Evolutionary conservation across 2,888 invertebrate species (phyloP).

Genomic region (Drosophila subsilvestris): DNA sequence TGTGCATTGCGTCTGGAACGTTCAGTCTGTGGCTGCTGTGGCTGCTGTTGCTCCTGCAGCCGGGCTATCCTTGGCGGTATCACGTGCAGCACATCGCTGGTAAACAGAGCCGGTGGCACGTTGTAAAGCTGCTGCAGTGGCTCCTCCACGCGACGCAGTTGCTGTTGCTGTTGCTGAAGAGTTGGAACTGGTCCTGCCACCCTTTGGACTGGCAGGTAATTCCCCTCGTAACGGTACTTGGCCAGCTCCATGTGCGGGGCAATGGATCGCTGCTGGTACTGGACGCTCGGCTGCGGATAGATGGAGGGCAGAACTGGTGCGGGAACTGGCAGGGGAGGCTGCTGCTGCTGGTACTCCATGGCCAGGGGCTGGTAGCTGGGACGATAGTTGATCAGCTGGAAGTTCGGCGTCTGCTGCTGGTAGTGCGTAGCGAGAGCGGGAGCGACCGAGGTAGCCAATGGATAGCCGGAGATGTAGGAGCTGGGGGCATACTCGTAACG

Average conservation of each 20-base stretch:
- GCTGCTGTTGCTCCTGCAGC: constrained; percentile 47
- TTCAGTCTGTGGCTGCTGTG: constrained; percentile 39
- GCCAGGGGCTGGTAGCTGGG: constrained; percentile 56
- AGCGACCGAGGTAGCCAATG: constrained; percentile 30
- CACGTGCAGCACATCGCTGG: constrained; percentile 69
- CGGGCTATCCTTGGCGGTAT: constrained; percentile 54
- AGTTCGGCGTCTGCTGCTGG: constrained; percentile 69
- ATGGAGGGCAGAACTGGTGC: constrained; percentile 45
- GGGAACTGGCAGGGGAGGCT: constrained; percentile 37
- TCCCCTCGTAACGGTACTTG: constrained; percentile 74
- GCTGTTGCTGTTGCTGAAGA: constrained; percentile 15
- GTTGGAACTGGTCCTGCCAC: background rate
- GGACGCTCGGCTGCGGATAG: constrained; percentile 59
- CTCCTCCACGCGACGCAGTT: constrained; percentile 53
- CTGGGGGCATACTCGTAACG: constrained; percentile 57
- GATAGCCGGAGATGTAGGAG: constrained; percentile 35
- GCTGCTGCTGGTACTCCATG: constrained; percentile 68
- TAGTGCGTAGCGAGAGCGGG: constrained; percentile 40
- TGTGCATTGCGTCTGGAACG: constrained; percentile 55
- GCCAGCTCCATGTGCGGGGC: constrained; percentile 66
- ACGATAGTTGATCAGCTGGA: constrained; percentile 64
- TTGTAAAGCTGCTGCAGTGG: constrained; percentile 50
- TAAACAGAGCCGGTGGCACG: constrained; percentile 69
- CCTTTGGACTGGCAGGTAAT: constrained; percentile 61
- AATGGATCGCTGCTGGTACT: constrained; percentile 52